phyloP scores from a whole-genome alignment of 2,113 vertebrate species.

The Scalopus aquaticus region DNA sequence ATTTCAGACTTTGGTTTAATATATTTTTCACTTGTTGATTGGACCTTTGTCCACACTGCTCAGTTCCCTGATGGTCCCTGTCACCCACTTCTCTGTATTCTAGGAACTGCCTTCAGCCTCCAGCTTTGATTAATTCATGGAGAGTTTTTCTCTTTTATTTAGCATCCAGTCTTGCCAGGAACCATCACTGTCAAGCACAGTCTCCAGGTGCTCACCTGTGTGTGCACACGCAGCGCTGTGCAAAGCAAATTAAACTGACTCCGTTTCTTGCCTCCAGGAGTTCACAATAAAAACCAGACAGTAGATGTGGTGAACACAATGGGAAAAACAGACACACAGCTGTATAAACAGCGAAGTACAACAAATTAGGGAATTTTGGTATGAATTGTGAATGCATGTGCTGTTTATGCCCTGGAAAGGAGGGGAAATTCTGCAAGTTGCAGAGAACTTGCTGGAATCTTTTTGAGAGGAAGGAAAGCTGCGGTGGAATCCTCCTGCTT shows the following conservation, averaged over 20 bases:
- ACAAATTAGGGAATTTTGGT: conserved; percentile 47
- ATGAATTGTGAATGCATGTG: not conserved
- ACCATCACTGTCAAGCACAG: not conserved
- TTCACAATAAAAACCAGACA: conserved; percentile 41
- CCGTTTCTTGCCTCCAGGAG: not conserved
- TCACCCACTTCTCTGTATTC: not conserved
- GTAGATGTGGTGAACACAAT: not conserved
- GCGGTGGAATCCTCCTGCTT: not conserved
- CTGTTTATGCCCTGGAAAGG: not conserved
- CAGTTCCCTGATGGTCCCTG: not conserved
- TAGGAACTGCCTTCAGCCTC: not conserved
- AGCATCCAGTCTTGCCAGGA: not conserved
- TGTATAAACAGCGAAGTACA: conserved; percentile 62
- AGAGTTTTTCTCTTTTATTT: not conserved
- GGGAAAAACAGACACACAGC: conserved; percentile 51
- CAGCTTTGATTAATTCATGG: not conserved
- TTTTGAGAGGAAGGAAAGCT: not conserved
- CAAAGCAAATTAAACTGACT: conserved; percentile 1
- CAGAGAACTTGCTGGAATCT: not conserved
- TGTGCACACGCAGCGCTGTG: not conserved
- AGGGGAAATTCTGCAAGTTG: not conserved
- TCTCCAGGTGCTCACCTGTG: not conserved
- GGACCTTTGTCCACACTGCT: not conserved
- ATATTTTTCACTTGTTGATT: not conserved
- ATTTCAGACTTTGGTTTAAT: not conserved